Evolutionary conservation across 2,888 invertebrate genomes (phyloP).

Genomic region (Chrysodeixis includens): DNA sequence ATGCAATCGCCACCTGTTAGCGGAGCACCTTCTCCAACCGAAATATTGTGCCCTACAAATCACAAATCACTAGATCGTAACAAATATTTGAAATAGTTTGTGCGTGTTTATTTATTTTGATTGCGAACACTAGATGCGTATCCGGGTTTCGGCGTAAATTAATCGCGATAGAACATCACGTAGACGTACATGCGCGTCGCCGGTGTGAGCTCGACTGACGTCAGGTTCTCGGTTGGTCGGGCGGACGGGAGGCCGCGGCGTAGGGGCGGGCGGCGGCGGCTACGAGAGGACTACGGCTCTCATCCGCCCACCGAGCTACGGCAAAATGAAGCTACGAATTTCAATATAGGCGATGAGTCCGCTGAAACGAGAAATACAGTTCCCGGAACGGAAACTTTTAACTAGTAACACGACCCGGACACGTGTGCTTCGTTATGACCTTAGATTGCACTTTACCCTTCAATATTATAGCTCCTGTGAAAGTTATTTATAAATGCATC

Average conservation of each 20-base stretch:
- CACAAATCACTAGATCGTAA: constrained; percentile 41
- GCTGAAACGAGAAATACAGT: constrained; percentile 64
- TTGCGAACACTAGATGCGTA: constrained; percentile 58
- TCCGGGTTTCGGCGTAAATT: constrained; percentile 65
- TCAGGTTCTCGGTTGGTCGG: constrained; percentile 67
- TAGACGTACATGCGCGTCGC: constrained; percentile 64
- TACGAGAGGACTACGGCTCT: constrained; percentile 77
- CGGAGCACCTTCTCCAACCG: constrained; percentile 55
- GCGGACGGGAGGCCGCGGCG: constrained; percentile 61
- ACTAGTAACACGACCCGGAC: constrained; percentile 48
- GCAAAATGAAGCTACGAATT: constrained; percentile 78
- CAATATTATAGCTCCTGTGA: neutral
- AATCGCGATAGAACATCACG: constrained; percentile 37
- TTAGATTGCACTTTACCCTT: constrained; percentile 33
- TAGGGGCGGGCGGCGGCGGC: constrained; percentile 71
- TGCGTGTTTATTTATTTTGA: constrained; percentile 56
- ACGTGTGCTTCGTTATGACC: constrained; percentile 24
- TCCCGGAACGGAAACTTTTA: constrained; percentile 58
- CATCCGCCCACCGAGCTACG: constrained; percentile 84
- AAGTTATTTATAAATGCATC: neutral
- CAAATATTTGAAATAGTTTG: constrained; percentile 32
- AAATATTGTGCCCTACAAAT: constrained; percentile 52
- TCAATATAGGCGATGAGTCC: constrained; percentile 67
- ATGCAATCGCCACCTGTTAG: constrained; percentile 80
- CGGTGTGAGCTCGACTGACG: constrained; percentile 81